Base-by-base conservation (phyloP, 2,888 invertebrate genomes). In the Eudemis profundana region DNA sequence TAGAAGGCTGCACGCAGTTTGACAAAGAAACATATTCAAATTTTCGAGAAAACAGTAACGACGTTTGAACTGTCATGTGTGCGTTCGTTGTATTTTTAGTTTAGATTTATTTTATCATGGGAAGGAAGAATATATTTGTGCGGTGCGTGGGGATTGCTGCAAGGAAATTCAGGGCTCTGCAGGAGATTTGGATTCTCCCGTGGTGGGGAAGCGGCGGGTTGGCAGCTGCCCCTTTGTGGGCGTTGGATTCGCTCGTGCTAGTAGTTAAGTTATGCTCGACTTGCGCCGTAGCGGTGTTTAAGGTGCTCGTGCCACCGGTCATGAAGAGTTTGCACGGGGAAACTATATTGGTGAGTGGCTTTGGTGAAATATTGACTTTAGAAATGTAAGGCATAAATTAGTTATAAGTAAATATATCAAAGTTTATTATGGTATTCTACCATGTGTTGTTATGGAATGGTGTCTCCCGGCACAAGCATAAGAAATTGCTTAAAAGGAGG, bases 291-390 rank as follows among this genome's bases (percentile, higher is more conserved):
- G 85, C 86, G 10, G 69, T 78, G 10, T 68, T 84, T 0, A 82
- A 76, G 57, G 71, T 87, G 4, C 66, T 92, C 0, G 82, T 91
- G 44, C 91, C 90, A 3, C 87, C 86, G 0, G 76, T 83, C 1
- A 76, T 86, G 85, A 91, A 90, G 72, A 89, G 83, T 68, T 76
- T 92, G 67, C 83, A 90, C 64, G 91, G 90, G 40, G 92, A 92
- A 68, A 92, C 91, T 57, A 82, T 92, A 29, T 70, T 92, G 80
- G 90, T 89, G 66, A 74, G 78, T 27, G 8, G 8, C 12, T 40
- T 61, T n/a, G n/a, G n/a, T n/a, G n/a, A n/a, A n/a, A n/a, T n/a
- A n/a, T n/a, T 10, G 12, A 33, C 33, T 33, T 27, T 4, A 27
- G 27, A 27, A 27, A 27, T 27, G 4, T 5, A 7, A n/a, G n/a